Conservation (phyloP, 2,797 vertebrate genomes). For the Sciurus vulgaris region DNA sequence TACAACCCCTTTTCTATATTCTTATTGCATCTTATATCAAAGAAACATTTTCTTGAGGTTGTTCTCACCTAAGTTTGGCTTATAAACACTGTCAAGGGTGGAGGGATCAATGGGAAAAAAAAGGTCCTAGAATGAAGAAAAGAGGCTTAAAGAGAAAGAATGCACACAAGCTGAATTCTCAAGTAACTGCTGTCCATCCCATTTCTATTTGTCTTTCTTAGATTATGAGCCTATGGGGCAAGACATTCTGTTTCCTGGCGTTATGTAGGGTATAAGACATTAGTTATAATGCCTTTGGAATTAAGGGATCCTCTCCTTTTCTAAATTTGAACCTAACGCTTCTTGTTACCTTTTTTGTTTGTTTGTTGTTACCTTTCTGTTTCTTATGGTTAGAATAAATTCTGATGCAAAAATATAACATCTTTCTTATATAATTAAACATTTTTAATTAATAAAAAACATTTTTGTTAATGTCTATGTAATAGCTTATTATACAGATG, state of each 20-base stretch:
- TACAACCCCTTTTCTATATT: not conserved
- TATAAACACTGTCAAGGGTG: not conserved
- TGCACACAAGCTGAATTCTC: not conserved
- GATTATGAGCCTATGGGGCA: not conserved
- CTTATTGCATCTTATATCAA: not conserved
- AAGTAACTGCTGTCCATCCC: not conserved
- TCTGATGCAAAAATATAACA: not conserved
- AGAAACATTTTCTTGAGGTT: not conserved
- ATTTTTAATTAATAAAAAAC: not conserved
- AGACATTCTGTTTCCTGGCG: not conserved
- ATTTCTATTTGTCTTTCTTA: not conserved
- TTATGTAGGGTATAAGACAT: not conserved
- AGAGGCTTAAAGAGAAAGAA: not conserved
- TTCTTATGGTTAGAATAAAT: constrained; percentile 18
- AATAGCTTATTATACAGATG: not conserved
- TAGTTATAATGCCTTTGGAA: not conserved
- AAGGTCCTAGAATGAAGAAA: not conserved
- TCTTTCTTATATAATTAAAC: constrained; percentile 1
- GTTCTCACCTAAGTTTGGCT: not conserved
- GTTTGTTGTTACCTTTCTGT: not conserved
- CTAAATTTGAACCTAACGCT: constrained; percentile 56
- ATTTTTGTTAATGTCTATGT: not conserved
- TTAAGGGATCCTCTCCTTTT: constrained; percentile 37
- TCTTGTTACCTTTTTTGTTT: not conserved
- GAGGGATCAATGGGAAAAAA: not conserved